Percentiles rank a stretch among this genome's conserved stretches.
phyloP scores from a whole-genome alignment of 2,797 vertebrate species.

The Phoebastria nigripes region DNA sequence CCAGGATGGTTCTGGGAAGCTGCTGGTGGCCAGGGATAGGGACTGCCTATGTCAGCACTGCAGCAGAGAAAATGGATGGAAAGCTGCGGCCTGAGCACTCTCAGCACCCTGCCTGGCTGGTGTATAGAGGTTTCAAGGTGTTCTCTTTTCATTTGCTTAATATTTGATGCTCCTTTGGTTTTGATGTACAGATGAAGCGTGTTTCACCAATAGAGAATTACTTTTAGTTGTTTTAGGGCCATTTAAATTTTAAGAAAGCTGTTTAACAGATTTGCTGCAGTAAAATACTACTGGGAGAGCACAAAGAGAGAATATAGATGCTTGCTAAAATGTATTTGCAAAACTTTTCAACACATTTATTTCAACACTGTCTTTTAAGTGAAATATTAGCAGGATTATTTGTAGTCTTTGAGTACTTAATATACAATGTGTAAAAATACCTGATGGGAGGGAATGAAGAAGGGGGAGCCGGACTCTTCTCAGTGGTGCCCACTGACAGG shows the following conservation, averaged over 20 bases:
- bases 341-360: background rate
- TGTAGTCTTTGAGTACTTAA: background rate
- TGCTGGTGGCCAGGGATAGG: background rate
- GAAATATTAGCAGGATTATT: background rate
- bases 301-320: background rate
- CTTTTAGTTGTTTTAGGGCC: background rate
- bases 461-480: background rate
- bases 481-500: background rate
- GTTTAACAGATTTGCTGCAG: background rate
- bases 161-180: background rate
- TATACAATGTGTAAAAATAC: background rate
- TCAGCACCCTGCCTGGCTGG: background rate
- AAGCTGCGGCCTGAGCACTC: background rate
- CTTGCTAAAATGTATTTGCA: background rate
- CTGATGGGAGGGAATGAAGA: background rate
- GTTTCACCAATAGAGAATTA: background rate
- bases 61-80: background rate
- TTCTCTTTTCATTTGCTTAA: background rate
- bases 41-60: background rate
- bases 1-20: background rate
- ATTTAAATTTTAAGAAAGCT: background rate
- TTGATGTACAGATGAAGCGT: background rate
- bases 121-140: background rate
- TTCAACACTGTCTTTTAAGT: background rate
- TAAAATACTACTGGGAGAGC: background rate